Conservation (phyloP, 1,140 invertebrate genomes). For the Drosophila arawakana region DNA sequence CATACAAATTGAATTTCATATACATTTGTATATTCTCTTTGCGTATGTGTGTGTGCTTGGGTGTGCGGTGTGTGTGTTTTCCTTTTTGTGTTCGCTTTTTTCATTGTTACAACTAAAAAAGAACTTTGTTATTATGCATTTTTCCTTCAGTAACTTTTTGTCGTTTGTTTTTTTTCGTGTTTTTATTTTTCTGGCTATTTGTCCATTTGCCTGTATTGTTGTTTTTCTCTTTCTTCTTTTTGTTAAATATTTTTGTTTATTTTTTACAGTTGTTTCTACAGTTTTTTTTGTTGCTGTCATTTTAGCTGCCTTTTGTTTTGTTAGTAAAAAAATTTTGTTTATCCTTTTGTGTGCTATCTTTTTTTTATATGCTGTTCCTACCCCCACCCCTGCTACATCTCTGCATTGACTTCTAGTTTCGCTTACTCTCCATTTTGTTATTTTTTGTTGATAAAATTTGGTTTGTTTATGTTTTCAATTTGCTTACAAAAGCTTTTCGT, state of each 20-base stretch:
- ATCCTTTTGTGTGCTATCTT: slow-evolving; percentile 48
- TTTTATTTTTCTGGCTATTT: slow-evolving; percentile 30
- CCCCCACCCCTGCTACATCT: background rate
- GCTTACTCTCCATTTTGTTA: slow-evolving; percentile 15
- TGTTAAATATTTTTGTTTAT: slow-evolving; percentile 43
- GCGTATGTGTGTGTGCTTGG: slow-evolving; percentile 19
- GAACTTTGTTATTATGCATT: slow-evolving; percentile 66
- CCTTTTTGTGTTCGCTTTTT: slow-evolving; percentile 16
- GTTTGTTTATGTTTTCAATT: slow-evolving; percentile 84
- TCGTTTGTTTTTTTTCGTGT: slow-evolving; percentile 41
- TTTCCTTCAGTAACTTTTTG: slow-evolving; percentile 49
- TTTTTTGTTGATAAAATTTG: slow-evolving; percentile 70
- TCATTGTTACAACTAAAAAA: slow-evolving; percentile 50
- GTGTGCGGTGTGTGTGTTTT: slow-evolving; percentile 17
- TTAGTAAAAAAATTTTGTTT: slow-evolving; percentile 62
- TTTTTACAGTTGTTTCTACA: background rate
- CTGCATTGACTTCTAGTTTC: slow-evolving; percentile 41
- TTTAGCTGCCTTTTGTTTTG: slow-evolving; percentile 57
- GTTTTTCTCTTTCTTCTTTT: background rate
- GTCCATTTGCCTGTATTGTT: slow-evolving; percentile 11
- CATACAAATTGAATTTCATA: slow-evolving; percentile 64
- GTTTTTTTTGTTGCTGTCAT: slow-evolving; percentile 42
- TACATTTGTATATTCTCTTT: slow-evolving; percentile 32
- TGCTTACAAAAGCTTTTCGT: slow-evolving; percentile 82
- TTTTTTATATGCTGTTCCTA: slow-evolving; percentile 3